Conservation (phyloP, 2,113 vertebrate genomes). For the Columba janthina region DNA sequence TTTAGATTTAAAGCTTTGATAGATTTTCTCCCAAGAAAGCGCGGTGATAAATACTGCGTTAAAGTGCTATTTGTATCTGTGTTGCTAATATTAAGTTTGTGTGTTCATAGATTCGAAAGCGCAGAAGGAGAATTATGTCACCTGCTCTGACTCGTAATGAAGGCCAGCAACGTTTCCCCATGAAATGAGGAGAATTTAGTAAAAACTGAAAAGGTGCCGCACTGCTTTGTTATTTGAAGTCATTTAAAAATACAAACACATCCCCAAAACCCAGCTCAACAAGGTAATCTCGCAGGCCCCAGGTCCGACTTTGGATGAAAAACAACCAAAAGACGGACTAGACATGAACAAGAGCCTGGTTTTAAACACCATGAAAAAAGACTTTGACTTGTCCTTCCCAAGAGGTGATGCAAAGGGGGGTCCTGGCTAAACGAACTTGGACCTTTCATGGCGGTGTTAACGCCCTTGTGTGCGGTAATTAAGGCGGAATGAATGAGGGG, state of each 20-base stretch:
- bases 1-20: slow-evolving; percentile 65
- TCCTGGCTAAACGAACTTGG: background rate
- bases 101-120: slow-evolving; percentile 48
- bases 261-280: background rate
- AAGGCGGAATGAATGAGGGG: slow-evolving; percentile 31
- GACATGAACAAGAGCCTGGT: rapidly evolving
- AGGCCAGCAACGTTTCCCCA: background rate
- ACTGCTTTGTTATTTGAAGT: too few relatives aligned
- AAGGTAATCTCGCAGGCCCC: background rate
- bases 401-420: background rate
- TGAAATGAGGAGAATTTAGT: background rate
- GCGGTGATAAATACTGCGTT: slow-evolving; percentile 24
- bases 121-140: slow-evolving; percentile 54
- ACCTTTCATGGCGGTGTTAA: background rate
- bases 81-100: slow-evolving; percentile 45
- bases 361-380: background rate
- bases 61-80: slow-evolving; percentile 63
- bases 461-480: slow-evolving; percentile 37
- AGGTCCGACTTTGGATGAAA: background rate
- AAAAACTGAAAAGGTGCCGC: background rate
- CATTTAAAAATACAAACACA: background rate
- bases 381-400: too few relatives aligned
- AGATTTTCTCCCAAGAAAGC: slow-evolving; percentile 50
- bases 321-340: background rate
- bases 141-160: slow-evolving; percentile 28